These are phyloP conservation scores for Cyrtodaria siliqua DNA, from an alignment of 2,888 invertebrate species.

Conservation along the genomic window DNA sequence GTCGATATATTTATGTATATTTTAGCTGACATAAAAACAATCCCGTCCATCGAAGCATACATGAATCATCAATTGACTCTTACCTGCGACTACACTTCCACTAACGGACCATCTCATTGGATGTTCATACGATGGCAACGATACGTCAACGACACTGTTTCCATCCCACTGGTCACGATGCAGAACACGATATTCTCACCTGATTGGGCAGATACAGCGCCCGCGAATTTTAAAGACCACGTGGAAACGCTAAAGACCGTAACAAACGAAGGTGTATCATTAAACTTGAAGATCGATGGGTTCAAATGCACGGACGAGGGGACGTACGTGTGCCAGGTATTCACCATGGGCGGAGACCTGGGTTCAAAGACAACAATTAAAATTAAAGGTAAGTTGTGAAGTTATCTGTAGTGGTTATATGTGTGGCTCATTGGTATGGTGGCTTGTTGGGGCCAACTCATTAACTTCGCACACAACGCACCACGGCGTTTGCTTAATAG, in stretches of 20 bases:
- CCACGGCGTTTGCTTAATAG: too few species aligned
- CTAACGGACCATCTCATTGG: conserved; percentile 7
- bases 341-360: conserved; percentile 13
- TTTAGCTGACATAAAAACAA: too few species aligned
- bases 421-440: too few species aligned
- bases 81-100: conserved; percentile 21
- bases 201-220: conserved; percentile 18
- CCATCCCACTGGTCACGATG: conserved; percentile 16
- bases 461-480: too few species aligned
- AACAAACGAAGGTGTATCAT: background rate
- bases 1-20: too few species aligned
- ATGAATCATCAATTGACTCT: conserved; percentile 10
- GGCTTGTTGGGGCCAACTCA: too few species aligned
- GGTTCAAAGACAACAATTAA: conserved; percentile 7
- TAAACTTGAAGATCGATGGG: conserved; percentile 32
- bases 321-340: conserved; percentile 30
- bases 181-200: background rate
- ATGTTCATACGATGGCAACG: conserved; percentile 34
- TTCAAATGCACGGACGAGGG: conserved; percentile 46
- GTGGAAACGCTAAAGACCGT: conserved; percentile 7
- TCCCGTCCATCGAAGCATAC: background rate
- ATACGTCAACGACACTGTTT: background rate
- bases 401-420: too few species aligned
- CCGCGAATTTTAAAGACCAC: conserved; percentile 29
- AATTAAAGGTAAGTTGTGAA: conserved; percentile 35